These are phyloP conservation scores for Parasteatoda lunata DNA, from an alignment of 2,888 invertebrate genomes.

Conservation along the genomic window DNA sequence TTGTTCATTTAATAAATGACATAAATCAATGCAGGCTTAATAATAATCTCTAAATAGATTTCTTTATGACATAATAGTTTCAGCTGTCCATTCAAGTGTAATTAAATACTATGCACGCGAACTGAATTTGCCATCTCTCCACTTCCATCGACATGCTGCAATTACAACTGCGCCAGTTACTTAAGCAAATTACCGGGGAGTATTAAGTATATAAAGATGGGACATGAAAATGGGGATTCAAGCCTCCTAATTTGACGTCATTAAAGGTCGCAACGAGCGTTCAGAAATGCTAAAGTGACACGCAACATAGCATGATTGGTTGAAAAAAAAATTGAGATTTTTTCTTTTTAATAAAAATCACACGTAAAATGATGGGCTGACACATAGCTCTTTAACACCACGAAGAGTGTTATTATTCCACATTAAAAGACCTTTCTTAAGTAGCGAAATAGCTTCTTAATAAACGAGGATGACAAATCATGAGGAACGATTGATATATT, in stretches of 20 bases:
- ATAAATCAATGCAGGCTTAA: too few relatives aligned
- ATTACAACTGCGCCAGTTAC: background rate
- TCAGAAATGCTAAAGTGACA: constrained; percentile 27
- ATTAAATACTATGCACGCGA: too few relatives aligned
- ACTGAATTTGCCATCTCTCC: too few relatives aligned
- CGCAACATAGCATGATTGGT: constrained; percentile 17
- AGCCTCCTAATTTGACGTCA: constrained; percentile 22
- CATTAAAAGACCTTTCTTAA: background rate
- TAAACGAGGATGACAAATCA: background rate
- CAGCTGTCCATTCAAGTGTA: too few relatives aligned
- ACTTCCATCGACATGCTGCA: background rate
- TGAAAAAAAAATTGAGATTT: background rate
- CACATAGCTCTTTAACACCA: background rate
- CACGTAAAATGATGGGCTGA: background rate
- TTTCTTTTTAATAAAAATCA: constrained; percentile 7
- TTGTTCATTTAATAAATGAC: too few relatives aligned
- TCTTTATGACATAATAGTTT: too few relatives aligned
- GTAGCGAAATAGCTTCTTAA: background rate
- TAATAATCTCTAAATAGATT: too few relatives aligned
- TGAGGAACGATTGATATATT: background rate
- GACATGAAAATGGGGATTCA: background rate
- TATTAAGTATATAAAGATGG: background rate
- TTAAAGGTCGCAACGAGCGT: constrained; percentile 23
- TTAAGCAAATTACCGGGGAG: background rate
- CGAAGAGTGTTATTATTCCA: background rate